phyloP scores from a whole-genome alignment of 1,140 invertebrate genomes.

The Apis laboriosa region DNA sequence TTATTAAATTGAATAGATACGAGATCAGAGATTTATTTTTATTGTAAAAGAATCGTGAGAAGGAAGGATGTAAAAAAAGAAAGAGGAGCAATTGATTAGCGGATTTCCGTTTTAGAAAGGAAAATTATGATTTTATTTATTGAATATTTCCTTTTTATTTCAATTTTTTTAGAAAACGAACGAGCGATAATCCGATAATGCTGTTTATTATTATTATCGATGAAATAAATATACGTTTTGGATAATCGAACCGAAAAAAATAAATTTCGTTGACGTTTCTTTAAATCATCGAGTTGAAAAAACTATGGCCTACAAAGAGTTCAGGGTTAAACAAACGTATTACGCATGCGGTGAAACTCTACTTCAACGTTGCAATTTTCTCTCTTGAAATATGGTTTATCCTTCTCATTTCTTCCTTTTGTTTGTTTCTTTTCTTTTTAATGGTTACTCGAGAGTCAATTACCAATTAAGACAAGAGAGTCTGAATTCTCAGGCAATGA shows the following conservation, averaged over 20 bases:
- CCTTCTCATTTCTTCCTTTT: neutral
- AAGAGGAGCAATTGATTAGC: too few relatives aligned
- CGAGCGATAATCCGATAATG: too few relatives aligned
- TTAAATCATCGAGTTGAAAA: neutral
- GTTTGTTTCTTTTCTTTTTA: neutral
- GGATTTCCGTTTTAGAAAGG: neutral
- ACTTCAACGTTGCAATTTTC: neutral
- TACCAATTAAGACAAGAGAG: neutral
- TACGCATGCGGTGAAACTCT: constrained; percentile 12
- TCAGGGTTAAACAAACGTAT: constrained; percentile 18
- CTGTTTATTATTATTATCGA: too few relatives aligned
- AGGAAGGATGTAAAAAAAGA: too few relatives aligned
- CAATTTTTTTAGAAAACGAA: too few relatives aligned
- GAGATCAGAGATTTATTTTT: too few relatives aligned
- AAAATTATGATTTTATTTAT: neutral
- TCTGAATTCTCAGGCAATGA: neutral
- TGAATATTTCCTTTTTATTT: too few relatives aligned
- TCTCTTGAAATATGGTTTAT: neutral
- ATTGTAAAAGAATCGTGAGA: too few relatives aligned
- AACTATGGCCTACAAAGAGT: constrained; percentile 27
- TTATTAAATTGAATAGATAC: too few relatives aligned
- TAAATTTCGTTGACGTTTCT: neutral
- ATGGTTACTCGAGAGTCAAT: neutral
- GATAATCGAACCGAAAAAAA: neutral
- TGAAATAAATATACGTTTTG: too few relatives aligned